A percentile compares a stretch with the other conserved stretches of the same genome.
Conservation (phyloP, 2,797 vertebrate genomes). For the Karalla daura region DNA sequence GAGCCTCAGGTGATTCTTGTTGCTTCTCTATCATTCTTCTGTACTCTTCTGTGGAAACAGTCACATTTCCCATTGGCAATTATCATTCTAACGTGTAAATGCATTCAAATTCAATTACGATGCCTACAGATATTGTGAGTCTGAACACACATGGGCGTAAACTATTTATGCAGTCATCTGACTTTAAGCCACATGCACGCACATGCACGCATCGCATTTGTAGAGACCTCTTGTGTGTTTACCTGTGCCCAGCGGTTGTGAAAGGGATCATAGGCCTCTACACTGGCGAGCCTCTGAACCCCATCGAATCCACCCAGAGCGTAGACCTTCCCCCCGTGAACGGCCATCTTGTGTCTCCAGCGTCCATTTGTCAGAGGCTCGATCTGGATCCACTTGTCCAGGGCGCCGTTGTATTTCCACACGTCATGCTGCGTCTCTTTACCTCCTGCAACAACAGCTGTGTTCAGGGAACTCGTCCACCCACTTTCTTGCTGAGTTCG, state of each 20-base stretch:
- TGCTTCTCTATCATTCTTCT: too few relatives aligned
- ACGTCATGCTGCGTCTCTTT: constrained; percentile 96
- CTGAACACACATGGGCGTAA: too few relatives aligned
- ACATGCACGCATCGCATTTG: background rate
- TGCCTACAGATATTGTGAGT: too few relatives aligned
- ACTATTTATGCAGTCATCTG: too few relatives aligned
- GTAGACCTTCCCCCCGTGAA: constrained; percentile 92
- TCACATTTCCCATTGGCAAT: too few relatives aligned
- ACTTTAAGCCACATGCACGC: too few relatives aligned
- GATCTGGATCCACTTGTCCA: constrained; percentile 98
- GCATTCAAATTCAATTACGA: too few relatives aligned
- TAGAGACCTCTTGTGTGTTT: background rate
- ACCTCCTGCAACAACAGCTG: constrained; percentile 87
- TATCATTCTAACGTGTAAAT: too few relatives aligned
- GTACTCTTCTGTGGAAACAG: too few relatives aligned
- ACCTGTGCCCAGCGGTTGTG: constrained; percentile 98
- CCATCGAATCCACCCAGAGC: constrained; percentile 95
- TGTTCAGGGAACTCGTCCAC: too few relatives aligned
- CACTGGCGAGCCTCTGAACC: constrained; percentile 88
- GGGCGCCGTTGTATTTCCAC: constrained; percentile 97
- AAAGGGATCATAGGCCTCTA: constrained; percentile 95
- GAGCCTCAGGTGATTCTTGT: too few relatives aligned
- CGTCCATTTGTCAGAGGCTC: constrained; percentile 89
- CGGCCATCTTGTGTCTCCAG: constrained; percentile 98
- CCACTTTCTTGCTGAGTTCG: too few relatives aligned